Evolutionary conservation across 2,113 vertebrate genomes (phyloP), one percentile per base, ranked within the genome.

Genomic region (Heterocephalus glaber): DNA sequence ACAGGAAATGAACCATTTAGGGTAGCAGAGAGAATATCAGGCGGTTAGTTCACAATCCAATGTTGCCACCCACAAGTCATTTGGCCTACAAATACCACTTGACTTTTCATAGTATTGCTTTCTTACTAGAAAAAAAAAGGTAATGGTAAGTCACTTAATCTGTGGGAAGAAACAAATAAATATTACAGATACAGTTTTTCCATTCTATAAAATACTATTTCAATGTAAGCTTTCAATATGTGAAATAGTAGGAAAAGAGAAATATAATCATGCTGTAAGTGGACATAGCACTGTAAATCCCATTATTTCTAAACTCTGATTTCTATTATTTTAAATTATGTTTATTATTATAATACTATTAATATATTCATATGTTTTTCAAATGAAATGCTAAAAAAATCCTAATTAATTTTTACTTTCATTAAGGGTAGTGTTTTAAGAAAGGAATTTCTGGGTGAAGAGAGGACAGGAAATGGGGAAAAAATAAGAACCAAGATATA

Each of bases 381-480:
- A 90, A 77, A 30, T 49, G 7, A 8, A 17, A 76, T 76, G 33
- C 7, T 77, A 77, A 96, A 74, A 96, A 74, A 49, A 24, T 52
- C 52, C 33, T 90, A 91, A 80, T 52, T 86, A 88, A 65, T 0
- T 80, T 88, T 54, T 72, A 54, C 2, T 54, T 82, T 86, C 35
- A 10, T 96, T 91, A 65, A 92, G 26, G 35, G 19, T 8, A 79
- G 52, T 35, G 9, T 89, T 84, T 95, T 84, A 61, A 91, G 28
- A 68, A 89, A 94, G 9, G 14, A n/a, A n/a, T n/a, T n/a, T n/a
- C n/a, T n/a, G n/a, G n/a, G n/a, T n/a, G n/a, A n/a, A n/a, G n/a
- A n/a, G n/a, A n/a, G n/a, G n/a, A n/a, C n/a, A n/a, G n/a, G n/a
- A n/a, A n/a, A n/a, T n/a, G n/a, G n/a, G n/a, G n/a, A n/a, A n/a